A percentile compares a stretch with the other conserved stretches of the same genome.
Evolutionary conservation across 1,140 invertebrate genomes (phyloP).

Genomic region (Megathymus violae): DNA sequence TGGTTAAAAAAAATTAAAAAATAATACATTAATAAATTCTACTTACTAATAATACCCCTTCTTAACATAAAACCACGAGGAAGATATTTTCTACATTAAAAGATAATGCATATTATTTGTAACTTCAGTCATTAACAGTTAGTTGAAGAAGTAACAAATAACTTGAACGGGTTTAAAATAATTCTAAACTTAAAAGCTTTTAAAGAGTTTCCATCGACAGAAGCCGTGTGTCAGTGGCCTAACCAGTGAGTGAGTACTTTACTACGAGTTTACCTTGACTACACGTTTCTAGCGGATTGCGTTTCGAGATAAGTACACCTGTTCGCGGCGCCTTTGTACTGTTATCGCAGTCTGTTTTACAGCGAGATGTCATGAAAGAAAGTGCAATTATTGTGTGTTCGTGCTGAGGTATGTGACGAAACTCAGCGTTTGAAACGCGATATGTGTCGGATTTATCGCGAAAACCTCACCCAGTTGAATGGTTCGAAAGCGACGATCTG

Average conservation of each 20-base stretch:
- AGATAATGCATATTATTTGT: no score
- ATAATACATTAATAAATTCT: no score
- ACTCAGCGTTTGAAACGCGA: conserved; percentile 4
- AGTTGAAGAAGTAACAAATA: no score
- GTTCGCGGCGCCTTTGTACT: conserved; percentile 17
- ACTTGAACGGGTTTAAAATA: no score
- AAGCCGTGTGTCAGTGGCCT: no score
- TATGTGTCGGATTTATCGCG: conserved; percentile 1
- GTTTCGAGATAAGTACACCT: conserved; percentile 23
- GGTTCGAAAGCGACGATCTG: conserved; percentile 11
- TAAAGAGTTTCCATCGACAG: background rate
- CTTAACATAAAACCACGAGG: no score
- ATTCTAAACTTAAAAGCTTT: no score
- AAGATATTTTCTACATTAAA: no score
- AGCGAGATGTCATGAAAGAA: conserved; percentile 22
- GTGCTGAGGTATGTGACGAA: conserved; percentile 9
- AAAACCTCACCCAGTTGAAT: background rate
- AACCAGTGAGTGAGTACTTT: conserved; percentile 32
- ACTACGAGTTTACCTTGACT: conserved; percentile 28
- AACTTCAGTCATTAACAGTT: no score
- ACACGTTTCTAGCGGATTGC: conserved; percentile 20
- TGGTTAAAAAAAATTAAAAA: no score
- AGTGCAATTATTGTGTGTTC: conserved; percentile 17
- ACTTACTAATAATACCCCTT: no score
- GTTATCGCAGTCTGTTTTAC: conserved; percentile 13